These are phyloP conservation scores for Dolichotis patagonum DNA, from an alignment of 2,113 vertebrate genomes.

Conservation along the genomic window DNA sequence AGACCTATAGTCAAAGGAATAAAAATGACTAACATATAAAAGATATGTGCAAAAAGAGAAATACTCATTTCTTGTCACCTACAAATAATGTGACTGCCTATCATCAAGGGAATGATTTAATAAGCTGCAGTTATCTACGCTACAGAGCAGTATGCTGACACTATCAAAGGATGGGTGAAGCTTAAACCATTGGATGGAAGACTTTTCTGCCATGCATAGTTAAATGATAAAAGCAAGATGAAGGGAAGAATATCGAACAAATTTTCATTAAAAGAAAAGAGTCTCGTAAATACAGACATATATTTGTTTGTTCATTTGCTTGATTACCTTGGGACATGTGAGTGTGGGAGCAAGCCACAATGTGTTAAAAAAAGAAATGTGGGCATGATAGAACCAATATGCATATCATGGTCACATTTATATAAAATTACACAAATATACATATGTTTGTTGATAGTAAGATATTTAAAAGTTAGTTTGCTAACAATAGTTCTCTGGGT, in stretches of 20 bases:
- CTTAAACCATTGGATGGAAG: constrained; percentile 21
- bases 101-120: constrained; percentile 15
- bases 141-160: not conserved
- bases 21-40: not conserved
- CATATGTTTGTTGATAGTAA: constrained; percentile 30
- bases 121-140: not conserved
- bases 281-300: not conserved
- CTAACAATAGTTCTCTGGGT: not conserved
- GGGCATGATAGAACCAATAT: not conserved
- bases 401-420: not conserved
- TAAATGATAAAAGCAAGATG: constrained; percentile 47
- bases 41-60: not conserved
- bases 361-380: constrained; percentile 21
- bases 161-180: constrained; percentile 17
- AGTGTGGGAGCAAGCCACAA: constrained; percentile 13
- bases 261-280: constrained; percentile 11
- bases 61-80: not conserved
- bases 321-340: constrained; percentile 35
- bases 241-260: not conserved
- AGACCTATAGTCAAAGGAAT: not conserved
- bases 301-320: constrained; percentile 46
- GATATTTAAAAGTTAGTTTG: constrained; percentile 35
- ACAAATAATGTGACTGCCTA: not conserved
- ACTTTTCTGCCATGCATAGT: not conserved
- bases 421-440: constrained; percentile 50